A percentile compares a stretch with the other conserved stretches of the same genome.
Evolutionary conservation across 2,888 invertebrate species (phyloP).

Genomic region (Flexamia atlantica): DNA sequence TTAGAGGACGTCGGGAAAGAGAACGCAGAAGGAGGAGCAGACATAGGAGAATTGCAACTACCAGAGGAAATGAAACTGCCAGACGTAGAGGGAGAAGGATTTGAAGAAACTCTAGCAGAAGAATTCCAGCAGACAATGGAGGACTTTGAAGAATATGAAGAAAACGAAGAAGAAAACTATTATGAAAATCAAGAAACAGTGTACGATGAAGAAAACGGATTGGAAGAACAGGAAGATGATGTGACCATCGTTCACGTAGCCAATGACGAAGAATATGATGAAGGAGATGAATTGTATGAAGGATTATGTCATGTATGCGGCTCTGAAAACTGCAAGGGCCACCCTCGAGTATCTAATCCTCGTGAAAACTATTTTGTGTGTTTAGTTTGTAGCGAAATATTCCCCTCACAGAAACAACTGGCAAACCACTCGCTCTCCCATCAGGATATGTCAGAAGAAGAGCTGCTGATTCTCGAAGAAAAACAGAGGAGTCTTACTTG

Average conservation of each 20-base stretch:
- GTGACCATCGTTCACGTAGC: neutral
- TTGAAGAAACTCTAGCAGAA: conserved; percentile 12
- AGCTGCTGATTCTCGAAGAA: conserved; percentile 39
- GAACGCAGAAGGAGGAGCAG: conserved; percentile 3
- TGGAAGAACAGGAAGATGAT: conserved; percentile 31
- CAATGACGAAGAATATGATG: conserved; percentile 32
- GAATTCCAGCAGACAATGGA: conserved; percentile 24
- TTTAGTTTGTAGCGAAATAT: conserved; percentile 63
- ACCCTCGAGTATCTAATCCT: conserved; percentile 46
- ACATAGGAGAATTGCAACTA: neutral
- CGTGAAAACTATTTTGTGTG: conserved; percentile 62
- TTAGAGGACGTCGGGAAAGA: neutral
- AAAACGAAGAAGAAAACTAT: conserved; percentile 40
- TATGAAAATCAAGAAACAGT: neutral
- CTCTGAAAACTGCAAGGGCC: conserved; percentile 63
- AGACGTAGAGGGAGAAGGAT: conserved; percentile 4
- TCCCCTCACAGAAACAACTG: conserved; percentile 63
- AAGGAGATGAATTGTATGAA: conserved; percentile 4
- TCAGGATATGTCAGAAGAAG: conserved; percentile 57
- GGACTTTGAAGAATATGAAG: conserved; percentile 21
- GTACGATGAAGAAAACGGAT: neutral
- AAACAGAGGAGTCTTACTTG: conserved; percentile 65
- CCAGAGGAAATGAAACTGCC: conserved; percentile 24
- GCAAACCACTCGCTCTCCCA: conserved; percentile 61
- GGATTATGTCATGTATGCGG: conserved; percentile 60